These are phyloP conservation scores for Scaptomyza parva DNA, from an alignment of 2,888 invertebrate species.

Conservation along the genomic window DNA sequence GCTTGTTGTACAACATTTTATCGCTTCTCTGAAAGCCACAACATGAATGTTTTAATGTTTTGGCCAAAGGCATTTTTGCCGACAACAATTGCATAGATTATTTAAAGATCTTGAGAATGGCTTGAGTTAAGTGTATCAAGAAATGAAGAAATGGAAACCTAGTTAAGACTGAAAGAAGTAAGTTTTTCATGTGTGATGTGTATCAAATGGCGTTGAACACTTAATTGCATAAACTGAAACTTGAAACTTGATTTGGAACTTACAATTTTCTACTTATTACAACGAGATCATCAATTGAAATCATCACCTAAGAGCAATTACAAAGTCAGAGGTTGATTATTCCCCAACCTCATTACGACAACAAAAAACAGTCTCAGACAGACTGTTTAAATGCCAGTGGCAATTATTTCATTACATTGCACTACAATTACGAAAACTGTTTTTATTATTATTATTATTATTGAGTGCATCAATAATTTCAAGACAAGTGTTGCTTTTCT, in stretches of 20 bases:
- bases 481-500: background rate
- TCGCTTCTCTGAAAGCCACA: too few species aligned
- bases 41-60: too few species aligned
- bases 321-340: slow-evolving; percentile 6
- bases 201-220: too few species aligned
- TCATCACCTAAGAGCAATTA: slow-evolving; percentile 24
- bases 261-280: slow-evolving; percentile 1
- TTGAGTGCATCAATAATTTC: slow-evolving; percentile 54
- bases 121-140: too few species aligned
- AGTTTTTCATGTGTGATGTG: too few species aligned
- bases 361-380: slow-evolving; percentile 1
- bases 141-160: too few species aligned
- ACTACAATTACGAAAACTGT: slow-evolving; percentile 31
- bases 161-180: too few species aligned
- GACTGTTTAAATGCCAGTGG: slow-evolving; percentile 25
- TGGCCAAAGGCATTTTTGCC: slow-evolving; percentile 56
- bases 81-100: slow-evolving; percentile 53
- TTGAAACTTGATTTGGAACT: background rate
- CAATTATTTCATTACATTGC: slow-evolving; percentile 55
- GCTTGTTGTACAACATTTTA: slow-evolving; percentile 80
- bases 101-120: background rate
- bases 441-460: slow-evolving; percentile 6
- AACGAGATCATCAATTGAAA: slow-evolving; percentile 24
- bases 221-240: background rate
- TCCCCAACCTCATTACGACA: background rate